Evolutionary conservation across 1,140 invertebrate genomes (phyloP), one percentile per base, ranked within the genome.

Genomic region (Pissodes strobi): DNA sequence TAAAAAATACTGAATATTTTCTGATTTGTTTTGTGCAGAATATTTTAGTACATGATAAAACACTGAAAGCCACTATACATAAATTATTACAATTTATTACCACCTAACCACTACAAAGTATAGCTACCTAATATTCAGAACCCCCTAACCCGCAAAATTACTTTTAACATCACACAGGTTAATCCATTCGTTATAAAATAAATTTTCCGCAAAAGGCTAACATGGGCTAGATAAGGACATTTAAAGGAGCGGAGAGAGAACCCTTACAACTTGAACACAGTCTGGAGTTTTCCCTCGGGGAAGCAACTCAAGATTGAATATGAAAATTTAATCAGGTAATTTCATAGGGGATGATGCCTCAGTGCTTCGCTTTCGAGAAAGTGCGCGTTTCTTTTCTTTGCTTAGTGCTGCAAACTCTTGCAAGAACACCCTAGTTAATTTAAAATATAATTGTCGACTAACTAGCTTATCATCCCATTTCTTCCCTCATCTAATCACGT

Each of bases 251-350:
- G 41, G 15, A 56, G 51, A 64, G 52, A 48, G 63, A 69, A 66
- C 51, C 64, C 60, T 59, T 45, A 66, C 67, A 66, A 69, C 52
- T 69, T 63, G 58, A 66, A 60, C 51, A 55, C 38, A 66, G 68
- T 66, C 68, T 66, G 59, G 67, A 55, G 37, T 64, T 63, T 56
- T 76, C 76, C 74, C 74, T 57, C 37, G 74, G 71, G 75, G 71
- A 75, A 83, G 82, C 81, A 84, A 82, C 79, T 81, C 80, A 82
- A 83, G 81, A 84, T 84, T 84, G 83, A 84, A 84, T 84, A 84
- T 84, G 83, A 84, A 84, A 84, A 82, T 83, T 84, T 83, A 84
- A 84, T 84, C 80, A 82, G 80, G 80, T 83, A 83, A 83, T 84
- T 83, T 83, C 81, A 82, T 82, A 80, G 73, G 74, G 73, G 73